Evolutionary conservation across 2,888 invertebrate genomes (phyloP).

Genomic region (Orthonevra nobilis): DNA sequence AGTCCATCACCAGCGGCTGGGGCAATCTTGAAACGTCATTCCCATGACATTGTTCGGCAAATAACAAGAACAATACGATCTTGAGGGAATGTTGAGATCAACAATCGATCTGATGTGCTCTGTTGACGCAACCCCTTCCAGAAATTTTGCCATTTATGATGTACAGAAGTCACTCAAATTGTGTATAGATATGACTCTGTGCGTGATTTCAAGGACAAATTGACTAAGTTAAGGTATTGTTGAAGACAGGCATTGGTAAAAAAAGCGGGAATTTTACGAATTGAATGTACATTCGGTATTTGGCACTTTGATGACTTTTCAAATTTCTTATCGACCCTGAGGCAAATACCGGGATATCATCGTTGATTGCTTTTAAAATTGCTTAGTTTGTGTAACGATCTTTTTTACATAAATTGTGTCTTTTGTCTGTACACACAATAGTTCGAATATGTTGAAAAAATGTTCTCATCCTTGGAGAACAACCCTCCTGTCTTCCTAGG

Average conservation of each 20-base stretch:
- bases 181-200: conserved; percentile 11
- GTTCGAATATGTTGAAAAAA: too few relatives aligned
- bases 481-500: too few relatives aligned
- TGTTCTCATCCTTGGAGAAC: too few relatives aligned
- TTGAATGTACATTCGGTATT: conserved; percentile 41
- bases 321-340: conserved; percentile 31
- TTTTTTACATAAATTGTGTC: conserved; percentile 39
- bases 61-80: conserved; percentile 36
- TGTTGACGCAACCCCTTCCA: conserved; percentile 62
- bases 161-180: conserved; percentile 24
- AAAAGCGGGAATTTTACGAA: conserved; percentile 30
- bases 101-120: conserved; percentile 64
- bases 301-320: conserved; percentile 54
- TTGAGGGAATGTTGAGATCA: conserved; percentile 48
- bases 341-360: conserved; percentile 58
- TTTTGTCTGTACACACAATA: too few relatives aligned
- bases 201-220: conserved; percentile 60
- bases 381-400: conserved; percentile 23
- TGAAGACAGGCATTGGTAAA: not conserved
- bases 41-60: conserved; percentile 44
- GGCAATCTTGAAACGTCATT: conserved; percentile 59
- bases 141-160: conserved; percentile 15
- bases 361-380: conserved; percentile 33
- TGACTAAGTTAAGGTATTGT: conserved; percentile 38
- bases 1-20: conserved; percentile 35